These are phyloP conservation scores for Manis crassicaudata DNA, from an alignment of 2,797 vertebrate genomes.

Conservation along the genomic window DNA sequence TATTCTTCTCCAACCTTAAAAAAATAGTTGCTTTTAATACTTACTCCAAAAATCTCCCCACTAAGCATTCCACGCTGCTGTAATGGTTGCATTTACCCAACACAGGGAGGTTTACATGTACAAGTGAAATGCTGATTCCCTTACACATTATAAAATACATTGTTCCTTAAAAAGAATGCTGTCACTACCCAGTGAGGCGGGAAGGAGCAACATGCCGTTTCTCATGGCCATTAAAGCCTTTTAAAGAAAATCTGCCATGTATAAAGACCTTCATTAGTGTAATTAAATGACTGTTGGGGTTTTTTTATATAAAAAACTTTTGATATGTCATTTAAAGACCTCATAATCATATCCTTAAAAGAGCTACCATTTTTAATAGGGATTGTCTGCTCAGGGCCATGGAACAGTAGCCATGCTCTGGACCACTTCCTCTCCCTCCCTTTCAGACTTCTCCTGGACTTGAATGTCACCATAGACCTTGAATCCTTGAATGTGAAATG, in stretches of 20 bases:
- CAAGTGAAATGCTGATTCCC: constrained; percentile 82
- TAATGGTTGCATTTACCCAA: constrained; percentile 77
- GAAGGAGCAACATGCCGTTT: constrained; percentile 29
- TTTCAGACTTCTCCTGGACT: constrained; percentile 86
- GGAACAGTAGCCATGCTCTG: constrained; percentile 56
- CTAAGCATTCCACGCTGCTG: constrained; percentile 75
- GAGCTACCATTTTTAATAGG: constrained; percentile 49
- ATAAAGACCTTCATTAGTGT: constrained; percentile 74
- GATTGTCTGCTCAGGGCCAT: constrained; percentile 81
- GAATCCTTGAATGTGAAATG: constrained; percentile 93
- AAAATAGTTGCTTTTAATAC: constrained; percentile 82
- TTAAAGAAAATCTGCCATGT: background rate
- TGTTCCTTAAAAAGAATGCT: constrained; percentile 69
- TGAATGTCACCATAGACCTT: constrained; percentile 92
- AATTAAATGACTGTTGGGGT: constrained; percentile 74
- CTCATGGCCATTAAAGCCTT: constrained; percentile 19
- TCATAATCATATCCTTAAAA: constrained; percentile 72
- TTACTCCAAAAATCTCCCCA: constrained; percentile 79
- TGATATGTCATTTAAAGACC: constrained; percentile 68
- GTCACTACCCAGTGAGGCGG: constrained; percentile 30
- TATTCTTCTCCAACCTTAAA: constrained; percentile 82
- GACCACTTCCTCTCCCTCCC: constrained; percentile 58
- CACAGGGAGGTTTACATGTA: constrained; percentile 76
- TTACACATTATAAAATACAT: constrained; percentile 78
- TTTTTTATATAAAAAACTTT: constrained; percentile 75